Conservation (phyloP, 2,888 invertebrate genomes). For the Gonocerus acuteangulatus region DNA sequence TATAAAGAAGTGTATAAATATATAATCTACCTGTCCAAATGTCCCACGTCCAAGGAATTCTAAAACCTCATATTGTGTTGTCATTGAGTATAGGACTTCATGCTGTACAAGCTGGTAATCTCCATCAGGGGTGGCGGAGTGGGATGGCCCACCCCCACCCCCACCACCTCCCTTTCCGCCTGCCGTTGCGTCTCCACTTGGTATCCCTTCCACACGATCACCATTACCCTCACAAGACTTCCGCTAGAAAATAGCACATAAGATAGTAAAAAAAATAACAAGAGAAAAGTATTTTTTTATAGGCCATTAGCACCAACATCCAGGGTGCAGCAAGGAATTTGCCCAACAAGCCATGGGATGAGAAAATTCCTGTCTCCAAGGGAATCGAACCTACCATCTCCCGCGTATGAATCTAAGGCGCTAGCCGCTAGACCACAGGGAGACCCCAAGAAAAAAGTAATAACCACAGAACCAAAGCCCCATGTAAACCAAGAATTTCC, state of each 20-base stretch:
- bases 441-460: neutral
- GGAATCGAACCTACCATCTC: too few relatives aligned
- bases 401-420: too few relatives aligned
- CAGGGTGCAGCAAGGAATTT: too few relatives aligned
- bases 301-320: too few relatives aligned
- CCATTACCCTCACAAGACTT: slow-evolving; percentile 58
- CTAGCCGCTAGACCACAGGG: too few relatives aligned
- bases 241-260: slow-evolving; percentile 48
- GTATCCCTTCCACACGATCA: slow-evolving; percentile 47
- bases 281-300: too few relatives aligned
- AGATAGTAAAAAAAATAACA: too few relatives aligned
- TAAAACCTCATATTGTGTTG: slow-evolving; percentile 86
- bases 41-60: slow-evolving; percentile 99
- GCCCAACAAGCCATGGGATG: too few relatives aligned
- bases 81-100: slow-evolving; percentile 88
- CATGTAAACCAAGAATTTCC: too few relatives aligned
- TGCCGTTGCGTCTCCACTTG: slow-evolving; percentile 55
- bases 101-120: slow-evolving; percentile 98
- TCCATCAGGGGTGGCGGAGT: slow-evolving; percentile 81
- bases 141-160: slow-evolving; percentile 41
- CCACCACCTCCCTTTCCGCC: slow-evolving; percentile 66
- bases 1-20: too few relatives aligned
- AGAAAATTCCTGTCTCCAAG: too few relatives aligned
- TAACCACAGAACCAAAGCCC: neutral
- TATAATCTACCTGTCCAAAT: slow-evolving; percentile 86